phyloP scores from a whole-genome alignment of 2,113 vertebrate species.

The Suricata suricatta region DNA sequence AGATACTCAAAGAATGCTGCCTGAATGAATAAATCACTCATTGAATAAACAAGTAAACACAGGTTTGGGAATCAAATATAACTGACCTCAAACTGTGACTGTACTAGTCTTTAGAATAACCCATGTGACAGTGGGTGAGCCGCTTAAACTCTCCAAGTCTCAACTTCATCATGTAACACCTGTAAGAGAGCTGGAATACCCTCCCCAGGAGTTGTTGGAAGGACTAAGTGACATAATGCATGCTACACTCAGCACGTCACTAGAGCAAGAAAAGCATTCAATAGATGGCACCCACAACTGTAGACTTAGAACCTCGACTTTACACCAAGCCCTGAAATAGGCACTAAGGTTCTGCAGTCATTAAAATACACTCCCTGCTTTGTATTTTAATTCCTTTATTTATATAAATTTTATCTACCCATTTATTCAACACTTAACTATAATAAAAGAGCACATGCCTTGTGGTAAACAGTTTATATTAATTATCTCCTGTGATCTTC shows the following conservation, averaged over 20 bases:
- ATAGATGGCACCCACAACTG: neutral
- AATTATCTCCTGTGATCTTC: neutral
- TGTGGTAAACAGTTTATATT: neutral
- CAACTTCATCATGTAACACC: neutral
- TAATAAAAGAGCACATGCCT: neutral
- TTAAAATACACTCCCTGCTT: neutral
- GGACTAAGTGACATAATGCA: neutral
- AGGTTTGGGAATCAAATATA: neutral
- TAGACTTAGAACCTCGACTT: neutral
- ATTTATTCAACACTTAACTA: constrained; percentile 2
- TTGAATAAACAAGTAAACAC: neutral
- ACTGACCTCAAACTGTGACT: neutral
- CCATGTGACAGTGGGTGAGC: neutral
- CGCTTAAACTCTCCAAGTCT: neutral
- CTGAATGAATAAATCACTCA: neutral
- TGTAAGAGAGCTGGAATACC: neutral
- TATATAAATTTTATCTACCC: neutral
- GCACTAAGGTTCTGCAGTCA: neutral
- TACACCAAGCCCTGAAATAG: neutral
- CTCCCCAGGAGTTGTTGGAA: neutral
- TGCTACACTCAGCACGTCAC: neutral
- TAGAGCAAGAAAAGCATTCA: neutral
- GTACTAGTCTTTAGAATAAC: neutral
- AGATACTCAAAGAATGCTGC: neutral
- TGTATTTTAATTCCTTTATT: neutral